phyloP scores from a whole-genome alignment of 2,113 vertebrate genomes.

The Myxocyprinus asiaticus region DNA sequence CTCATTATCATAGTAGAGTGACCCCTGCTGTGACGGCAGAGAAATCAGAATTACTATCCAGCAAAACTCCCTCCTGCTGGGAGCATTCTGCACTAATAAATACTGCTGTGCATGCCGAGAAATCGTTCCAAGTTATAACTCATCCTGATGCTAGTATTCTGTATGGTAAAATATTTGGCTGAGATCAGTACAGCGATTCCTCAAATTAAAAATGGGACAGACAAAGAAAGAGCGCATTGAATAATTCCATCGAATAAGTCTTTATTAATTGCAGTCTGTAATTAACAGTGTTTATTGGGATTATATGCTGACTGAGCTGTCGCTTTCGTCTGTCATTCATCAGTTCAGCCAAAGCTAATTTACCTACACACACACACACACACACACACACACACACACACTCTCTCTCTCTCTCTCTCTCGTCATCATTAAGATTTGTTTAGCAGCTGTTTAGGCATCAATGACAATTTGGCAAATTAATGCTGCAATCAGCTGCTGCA shows the following conservation, averaged over 20 bases:
- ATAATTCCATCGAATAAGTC: background rate
- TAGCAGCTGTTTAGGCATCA: conserved; percentile 63
- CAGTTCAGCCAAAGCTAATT: background rate
- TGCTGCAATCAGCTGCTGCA: conserved; percentile 63
- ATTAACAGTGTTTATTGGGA: conserved; percentile 43
- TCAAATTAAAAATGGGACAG: too few species aligned
- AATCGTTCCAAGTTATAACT: too few species aligned
- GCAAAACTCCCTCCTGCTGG: too few species aligned
- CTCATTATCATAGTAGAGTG: too few species aligned
- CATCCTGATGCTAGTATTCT: too few species aligned
- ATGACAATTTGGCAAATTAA: conserved; percentile 66
- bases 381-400: background rate
- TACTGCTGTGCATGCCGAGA: too few species aligned
- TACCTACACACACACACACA: background rate
- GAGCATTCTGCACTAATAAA: too few species aligned
- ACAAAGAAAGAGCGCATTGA: too few species aligned
- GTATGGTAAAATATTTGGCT: too few species aligned
- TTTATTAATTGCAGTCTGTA: conserved; percentile 14
- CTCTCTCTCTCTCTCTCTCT: conserved; percentile 3
- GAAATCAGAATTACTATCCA: too few species aligned
- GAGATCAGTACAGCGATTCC: too few species aligned
- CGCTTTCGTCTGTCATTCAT: conserved; percentile 38
- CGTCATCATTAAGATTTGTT: conserved; percentile 57
- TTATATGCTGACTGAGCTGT: conserved; percentile 36
- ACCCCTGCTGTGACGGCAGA: too few species aligned